Evolutionary conservation across 2,888 invertebrate species (phyloP), one percentile per base, ranked within the genome.

Genomic region (Mamestra brassicae): DNA sequence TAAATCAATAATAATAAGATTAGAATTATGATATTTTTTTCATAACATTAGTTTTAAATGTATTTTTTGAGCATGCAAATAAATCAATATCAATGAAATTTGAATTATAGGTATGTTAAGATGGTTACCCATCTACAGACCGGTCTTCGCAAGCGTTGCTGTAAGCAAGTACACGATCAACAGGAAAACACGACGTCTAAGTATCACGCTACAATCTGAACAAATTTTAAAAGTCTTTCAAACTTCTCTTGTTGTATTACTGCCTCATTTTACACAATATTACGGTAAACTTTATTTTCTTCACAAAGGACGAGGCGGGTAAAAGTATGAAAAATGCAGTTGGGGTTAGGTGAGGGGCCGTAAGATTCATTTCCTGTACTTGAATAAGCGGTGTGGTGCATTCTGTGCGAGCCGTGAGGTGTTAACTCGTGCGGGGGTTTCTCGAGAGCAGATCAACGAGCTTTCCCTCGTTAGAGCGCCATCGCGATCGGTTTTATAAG

Each of bases 241-340:
- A 17, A 42, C n/a, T n/a, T 17, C 38, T 47, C 52, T 42, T 38
- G 54, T 4, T 64, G 61, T 62, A 66, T 61, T 50, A 62, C 17
- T 26, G n/a, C 42, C 55, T 63, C 66, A 63, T 65, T 74, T 64
- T 76, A 61, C 50, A 76, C 61, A 84, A 76, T 68, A 72, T 76
- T 77, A 58, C 58, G 47, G 65, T 63, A 60, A 81, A 74, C 60
- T 74, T 74, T 64, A 76, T 82, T 76, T 84, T 73, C 65, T 64
- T 78, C 72, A 83, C 85, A 89, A 86, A 86, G 87, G 80, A 84
- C 67, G 71, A 74, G 68, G 76, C 67, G 71, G 79, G 65, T 82
- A 68, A 66, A 71, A 69, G 50, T 89, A 87, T 89, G 87, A 84
- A 89, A 87, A 87, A 88, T 89, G 84, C 85, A 88, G 85, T 85